Conservation (phyloP, 35 echinoderm and acorn worm genomes). For the Apostichopus japonicus region DNA sequence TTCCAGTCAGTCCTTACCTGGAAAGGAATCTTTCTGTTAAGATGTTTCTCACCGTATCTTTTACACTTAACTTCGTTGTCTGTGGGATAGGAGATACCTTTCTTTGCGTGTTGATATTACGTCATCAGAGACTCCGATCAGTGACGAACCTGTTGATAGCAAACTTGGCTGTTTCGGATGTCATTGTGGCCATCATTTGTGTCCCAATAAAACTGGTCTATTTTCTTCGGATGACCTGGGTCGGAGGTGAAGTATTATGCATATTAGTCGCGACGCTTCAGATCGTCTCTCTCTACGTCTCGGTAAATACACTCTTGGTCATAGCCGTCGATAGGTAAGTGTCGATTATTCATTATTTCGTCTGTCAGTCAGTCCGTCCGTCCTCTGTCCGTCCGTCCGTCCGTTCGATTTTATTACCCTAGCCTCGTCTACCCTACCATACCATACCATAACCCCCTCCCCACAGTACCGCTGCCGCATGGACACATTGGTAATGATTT, state of each 20-base stretch:
- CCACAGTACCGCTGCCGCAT: too few relatives aligned
- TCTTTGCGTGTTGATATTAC: slow-evolving; percentile 77
- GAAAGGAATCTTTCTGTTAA: slow-evolving; percentile 43
- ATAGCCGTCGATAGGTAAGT: slow-evolving; percentile 95
- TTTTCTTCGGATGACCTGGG: slow-evolving; percentile 76
- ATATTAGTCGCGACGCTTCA: slow-evolving; percentile 77
- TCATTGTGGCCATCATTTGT: slow-evolving; percentile 75
- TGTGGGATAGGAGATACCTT: slow-evolving; percentile 86
- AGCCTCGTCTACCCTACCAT: too few relatives aligned
- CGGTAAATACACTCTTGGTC: slow-evolving; percentile 90
- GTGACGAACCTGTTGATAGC: slow-evolving; percentile 95
- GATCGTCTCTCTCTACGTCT: slow-evolving; percentile 80
- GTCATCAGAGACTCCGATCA: slow-evolving; percentile 73
- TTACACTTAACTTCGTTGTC: slow-evolving; percentile 70
- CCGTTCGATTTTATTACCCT: too few relatives aligned
- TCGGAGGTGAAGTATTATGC: slow-evolving; percentile 69
- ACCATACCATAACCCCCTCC: too few relatives aligned
- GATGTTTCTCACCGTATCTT: slow-evolving; percentile 73
- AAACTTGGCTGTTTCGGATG: slow-evolving; percentile 88
- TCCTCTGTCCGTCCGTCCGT: too few relatives aligned
- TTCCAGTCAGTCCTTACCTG: not conserved
- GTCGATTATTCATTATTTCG: not conserved
- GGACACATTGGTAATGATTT: too few relatives aligned
- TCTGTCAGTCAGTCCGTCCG: too few relatives aligned
- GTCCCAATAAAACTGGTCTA: slow-evolving; percentile 77